phyloP scores from a whole-genome alignment of 2,113 vertebrate species.

The Gadus chalcogrammus region DNA sequence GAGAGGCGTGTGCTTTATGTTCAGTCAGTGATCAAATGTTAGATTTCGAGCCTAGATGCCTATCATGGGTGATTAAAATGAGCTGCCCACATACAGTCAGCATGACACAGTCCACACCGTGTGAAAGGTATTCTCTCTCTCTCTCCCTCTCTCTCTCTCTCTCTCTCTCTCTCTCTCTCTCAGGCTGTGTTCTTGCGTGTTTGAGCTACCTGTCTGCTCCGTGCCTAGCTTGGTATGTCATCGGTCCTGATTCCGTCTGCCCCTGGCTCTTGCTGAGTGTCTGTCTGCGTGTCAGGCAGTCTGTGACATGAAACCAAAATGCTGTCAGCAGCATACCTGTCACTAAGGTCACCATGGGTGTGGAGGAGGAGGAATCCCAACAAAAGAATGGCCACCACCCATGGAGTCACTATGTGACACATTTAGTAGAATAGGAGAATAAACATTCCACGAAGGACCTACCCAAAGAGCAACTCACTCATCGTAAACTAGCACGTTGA shows the following conservation, averaged over 20 bases:
- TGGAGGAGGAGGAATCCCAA: constrained; percentile 34
- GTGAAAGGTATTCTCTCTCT: no score
- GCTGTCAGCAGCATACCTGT: constrained; percentile 42
- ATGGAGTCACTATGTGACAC: constrained; percentile 25
- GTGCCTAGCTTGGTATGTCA: constrained; percentile 58
- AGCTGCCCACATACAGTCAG: no score
- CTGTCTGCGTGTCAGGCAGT: not conserved
- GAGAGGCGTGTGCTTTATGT: no score
- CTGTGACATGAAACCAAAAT: constrained; percentile 23
- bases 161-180: not conserved
- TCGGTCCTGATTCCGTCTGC: constrained; percentile 55
- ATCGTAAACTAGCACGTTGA: no score
- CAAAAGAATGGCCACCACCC: constrained; percentile 56
- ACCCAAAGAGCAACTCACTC: no score
- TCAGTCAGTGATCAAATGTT: no score
- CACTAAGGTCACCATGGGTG: constrained; percentile 46
- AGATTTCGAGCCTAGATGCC: no score
- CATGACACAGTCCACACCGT: no score
- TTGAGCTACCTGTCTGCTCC: constrained; percentile 36
- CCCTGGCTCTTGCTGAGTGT: no score
- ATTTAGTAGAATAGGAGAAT: constrained; percentile 35
- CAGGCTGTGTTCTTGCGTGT: not conserved
- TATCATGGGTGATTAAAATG: no score
- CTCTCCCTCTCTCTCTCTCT: no score
- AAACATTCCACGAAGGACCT: constrained; percentile 17